Conservation (phyloP, 2,797 vertebrate species). For the Thamnophis elegans region DNA sequence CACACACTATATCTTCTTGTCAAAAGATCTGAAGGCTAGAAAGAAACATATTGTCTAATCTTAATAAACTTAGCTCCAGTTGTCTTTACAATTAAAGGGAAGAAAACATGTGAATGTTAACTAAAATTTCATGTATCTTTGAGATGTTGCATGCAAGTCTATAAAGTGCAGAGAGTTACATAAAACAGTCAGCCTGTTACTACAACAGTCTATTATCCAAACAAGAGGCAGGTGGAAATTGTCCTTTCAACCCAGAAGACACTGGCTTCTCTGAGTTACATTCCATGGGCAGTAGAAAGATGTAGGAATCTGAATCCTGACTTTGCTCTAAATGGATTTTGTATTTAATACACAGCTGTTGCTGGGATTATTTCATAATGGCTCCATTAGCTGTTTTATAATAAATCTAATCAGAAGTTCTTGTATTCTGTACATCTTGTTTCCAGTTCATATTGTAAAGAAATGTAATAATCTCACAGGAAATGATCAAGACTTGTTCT, state of each 20-base stretch:
- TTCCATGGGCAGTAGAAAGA: not conserved
- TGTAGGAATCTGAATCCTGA: not conserved
- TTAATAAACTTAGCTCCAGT: not conserved
- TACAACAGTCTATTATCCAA: not conserved
- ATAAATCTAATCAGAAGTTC: not conserved
- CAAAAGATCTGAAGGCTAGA: not conserved
- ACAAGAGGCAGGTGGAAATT: not conserved
- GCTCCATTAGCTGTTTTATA: not conserved
- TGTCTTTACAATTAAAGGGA: not conserved
- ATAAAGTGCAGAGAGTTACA: no score
- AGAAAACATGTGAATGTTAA: not conserved
- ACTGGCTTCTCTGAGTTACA: not conserved
- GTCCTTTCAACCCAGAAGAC: not conserved
- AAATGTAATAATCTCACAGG: not conserved
- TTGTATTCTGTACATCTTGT: not conserved
- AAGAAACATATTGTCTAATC: not conserved
- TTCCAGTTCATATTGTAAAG: not conserved
- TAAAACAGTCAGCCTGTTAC: not conserved
- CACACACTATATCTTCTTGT: not conserved
- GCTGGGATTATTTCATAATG: not conserved
- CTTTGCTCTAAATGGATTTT: not conserved
- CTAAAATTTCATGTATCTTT: not conserved
- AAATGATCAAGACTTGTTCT: not conserved
- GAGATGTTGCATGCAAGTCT: no score
- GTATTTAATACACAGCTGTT: not conserved